Evolutionary conservation across 2,113 vertebrate species (phyloP), one percentile per base, ranked within the genome.

Genomic region (Corythoichthys haematopterus): DNA sequence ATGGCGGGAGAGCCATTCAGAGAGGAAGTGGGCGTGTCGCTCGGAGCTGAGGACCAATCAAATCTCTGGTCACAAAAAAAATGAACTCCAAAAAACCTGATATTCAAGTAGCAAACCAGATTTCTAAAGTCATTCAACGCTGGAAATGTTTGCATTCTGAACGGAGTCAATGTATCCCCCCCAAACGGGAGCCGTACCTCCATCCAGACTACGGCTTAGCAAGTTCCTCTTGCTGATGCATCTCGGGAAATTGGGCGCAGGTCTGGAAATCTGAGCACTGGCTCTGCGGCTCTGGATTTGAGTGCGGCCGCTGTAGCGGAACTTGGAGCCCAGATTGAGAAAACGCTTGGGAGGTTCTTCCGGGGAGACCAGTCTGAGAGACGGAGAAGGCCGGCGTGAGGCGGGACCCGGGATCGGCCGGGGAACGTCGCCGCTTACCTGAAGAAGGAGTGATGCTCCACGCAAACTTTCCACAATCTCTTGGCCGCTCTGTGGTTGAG

Each of bases 361-460:
- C 48, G 96, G 97, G 62, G 94, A 91, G 72, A 96, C 76, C 16
- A 98, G 85, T 85, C 97, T 98, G 79, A 65, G 57, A 62, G 60
- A 70, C 2, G 55, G 36, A 60, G 1, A 13, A 28, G 50, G 50
- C 4, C 50, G 20, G n/a, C 9, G 51, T 1, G 5, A 2, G 16
- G 6, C 50, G 2, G 14, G 13, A 15, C 50, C 15, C 1, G 5
- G 10, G 9, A 13, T 15, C 20, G 20, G 20, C 20, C 20, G 20
- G 20, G 20, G 20, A 28, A 28, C 20, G 20, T 28, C 20, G 20
- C 3, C 6, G 72, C 92, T 45, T 84, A 98, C 97, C 97, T 96
- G 93, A 98, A 99, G 90, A 99, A 99, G 0, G 94, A 97, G 81
- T 99, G 97, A 73, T 99, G 96, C 48, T 99, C 97, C 86, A 99